phyloP scores from a whole-genome alignment of 1,140 invertebrate species.

The Lutraria rhynchaena region DNA sequence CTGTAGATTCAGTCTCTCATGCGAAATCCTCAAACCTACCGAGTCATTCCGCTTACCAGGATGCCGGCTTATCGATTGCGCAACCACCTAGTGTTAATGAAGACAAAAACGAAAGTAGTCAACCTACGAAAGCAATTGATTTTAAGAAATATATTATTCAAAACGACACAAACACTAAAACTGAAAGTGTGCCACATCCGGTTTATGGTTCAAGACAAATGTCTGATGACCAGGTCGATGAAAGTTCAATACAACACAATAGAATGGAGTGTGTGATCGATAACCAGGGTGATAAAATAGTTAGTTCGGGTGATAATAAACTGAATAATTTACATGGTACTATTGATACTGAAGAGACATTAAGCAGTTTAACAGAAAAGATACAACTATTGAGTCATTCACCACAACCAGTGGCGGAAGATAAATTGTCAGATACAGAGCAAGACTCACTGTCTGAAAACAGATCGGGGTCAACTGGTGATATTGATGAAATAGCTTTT shows the following conservation, averaged over 20 bases:
- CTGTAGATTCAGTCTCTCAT: neutral
- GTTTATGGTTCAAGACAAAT: neutral
- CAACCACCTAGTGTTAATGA: constrained; percentile 2
- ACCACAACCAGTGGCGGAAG: too few relatives aligned
- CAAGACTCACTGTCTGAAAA: too few relatives aligned
- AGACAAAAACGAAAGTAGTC: neutral
- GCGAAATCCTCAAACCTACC: neutral
- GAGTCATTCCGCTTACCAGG: constrained; percentile 25
- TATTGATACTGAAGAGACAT: constrained; percentile 12
- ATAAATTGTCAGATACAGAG: too few relatives aligned
- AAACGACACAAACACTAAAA: constrained; percentile 5
- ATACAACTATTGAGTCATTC: constrained; percentile 19
- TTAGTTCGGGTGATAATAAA: constrained; percentile 35
- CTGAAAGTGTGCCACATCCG: constrained; percentile 26
- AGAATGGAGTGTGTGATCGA: constrained; percentile 30
- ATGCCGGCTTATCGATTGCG: constrained; percentile 37
- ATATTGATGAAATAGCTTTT: too few relatives aligned
- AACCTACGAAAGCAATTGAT: constrained; percentile 7
- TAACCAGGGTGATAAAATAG: constrained; percentile 40
- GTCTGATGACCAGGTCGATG: neutral
- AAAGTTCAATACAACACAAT: constrained; percentile 15
- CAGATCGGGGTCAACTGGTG: too few relatives aligned
- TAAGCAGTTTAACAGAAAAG: constrained; percentile 46
- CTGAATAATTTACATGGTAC: constrained; percentile 47
- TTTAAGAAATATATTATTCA: constrained; percentile 57